Evolutionary conservation across 2,797 vertebrate genomes (phyloP), one percentile per base, ranked within the genome.

Genomic region (Aeoliscus strigatus): DNA sequence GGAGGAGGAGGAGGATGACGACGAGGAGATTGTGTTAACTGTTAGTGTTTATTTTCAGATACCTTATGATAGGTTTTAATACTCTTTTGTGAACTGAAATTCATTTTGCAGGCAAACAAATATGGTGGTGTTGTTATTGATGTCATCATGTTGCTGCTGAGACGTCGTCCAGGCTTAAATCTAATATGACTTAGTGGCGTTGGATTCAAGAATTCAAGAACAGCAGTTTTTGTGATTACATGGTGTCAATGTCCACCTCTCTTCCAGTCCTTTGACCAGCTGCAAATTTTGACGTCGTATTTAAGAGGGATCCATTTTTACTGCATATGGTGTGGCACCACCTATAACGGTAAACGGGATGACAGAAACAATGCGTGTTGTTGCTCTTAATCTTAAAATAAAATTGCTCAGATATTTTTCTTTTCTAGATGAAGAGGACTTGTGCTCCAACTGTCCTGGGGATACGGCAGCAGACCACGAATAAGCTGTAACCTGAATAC

Each of bases 301-400:
- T 67, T 99, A 73, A 89, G 94, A 81, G 85, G 81, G 66, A 33
- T 91, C 36, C 91, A 99, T 81, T 86, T 90, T 13, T 99, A 98
- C 54, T 99, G 96, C 77, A 87, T 94, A 65, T 98, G 96, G 96
- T 99, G 96, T 81, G 94, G 94, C 57, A 98, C 91, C 16, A 85
- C 92, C 1, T 98, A 93, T 53, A 89, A 94, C 71, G 94, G 96
- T 98, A 77, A 79, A 82, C 82, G 82, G 60, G 83, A 82, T 87
- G 49, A 75, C 68, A 38, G 16, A n/a, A 29, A 21, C n/a, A 6
- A 3, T 47, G 1, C 14, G 33, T 31, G 12, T 27, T 23, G 3
- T 6, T 41, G 1, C 27, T 29, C 18, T 23, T 23, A 4, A 8
- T 23, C 8, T 23, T 4, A 23, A 23, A 25, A 14, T 33, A 32